Evolutionary conservation across 2,888 invertebrate species (phyloP).

Genomic region (Spicauda simplicius): DNA sequence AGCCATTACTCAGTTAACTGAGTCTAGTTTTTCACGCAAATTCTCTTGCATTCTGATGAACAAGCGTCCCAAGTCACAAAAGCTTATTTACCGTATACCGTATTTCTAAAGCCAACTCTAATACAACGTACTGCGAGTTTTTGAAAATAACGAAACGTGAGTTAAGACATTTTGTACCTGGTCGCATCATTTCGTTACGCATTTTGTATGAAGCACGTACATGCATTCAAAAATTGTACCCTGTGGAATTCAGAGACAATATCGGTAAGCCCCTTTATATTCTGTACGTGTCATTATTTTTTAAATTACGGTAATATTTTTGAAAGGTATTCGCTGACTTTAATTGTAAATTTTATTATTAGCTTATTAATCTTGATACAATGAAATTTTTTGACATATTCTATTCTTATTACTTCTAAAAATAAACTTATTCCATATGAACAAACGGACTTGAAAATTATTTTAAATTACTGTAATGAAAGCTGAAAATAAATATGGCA

Average conservation of each 20-base stretch:
- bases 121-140: neutral
- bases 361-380: too few relatives aligned
- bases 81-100: neutral
- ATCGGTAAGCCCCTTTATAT: neutral
- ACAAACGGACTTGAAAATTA: too few relatives aligned
- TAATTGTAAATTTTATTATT: too few relatives aligned
- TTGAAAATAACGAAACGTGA: too few relatives aligned
- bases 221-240: constrained; percentile 15
- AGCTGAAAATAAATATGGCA: too few relatives aligned
- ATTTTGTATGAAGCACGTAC: constrained; percentile 17
- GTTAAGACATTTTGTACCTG: neutral
- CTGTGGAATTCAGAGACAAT: constrained; percentile 11
- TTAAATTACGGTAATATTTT: neutral
- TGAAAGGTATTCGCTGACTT: too few relatives aligned
- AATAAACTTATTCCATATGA: too few relatives aligned
- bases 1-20: constrained; percentile 31
- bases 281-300: neutral
- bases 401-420: too few relatives aligned
- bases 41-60: constrained; percentile 32
- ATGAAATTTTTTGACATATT: too few relatives aligned
- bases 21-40: constrained; percentile 35
- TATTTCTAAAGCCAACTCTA: constrained; percentile 15
- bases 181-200: constrained; percentile 5
- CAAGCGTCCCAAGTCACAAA: neutral
- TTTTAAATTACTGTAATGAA: too few relatives aligned